Evolutionary conservation across 2,888 invertebrate species (phyloP), one percentile per base, ranked within the genome.

Genomic region (Agapostemon virescens): DNA sequence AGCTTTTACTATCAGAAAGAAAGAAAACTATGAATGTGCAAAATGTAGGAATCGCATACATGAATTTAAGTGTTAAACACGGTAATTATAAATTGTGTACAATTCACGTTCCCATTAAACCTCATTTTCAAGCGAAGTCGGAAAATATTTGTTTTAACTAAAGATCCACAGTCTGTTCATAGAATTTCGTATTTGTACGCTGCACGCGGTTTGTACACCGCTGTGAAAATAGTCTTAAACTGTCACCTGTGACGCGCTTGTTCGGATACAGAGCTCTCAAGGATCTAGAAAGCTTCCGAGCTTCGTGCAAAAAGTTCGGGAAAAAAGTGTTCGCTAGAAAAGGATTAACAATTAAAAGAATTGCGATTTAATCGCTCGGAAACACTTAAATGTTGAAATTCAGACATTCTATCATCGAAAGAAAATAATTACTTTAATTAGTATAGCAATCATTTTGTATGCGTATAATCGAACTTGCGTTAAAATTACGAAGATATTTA

Each of bases 251-350:
- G 38, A n/a, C n/a, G 38, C 63, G 52, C 42, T 74, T 36, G 36
- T 33, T 30, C 40, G 2, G 9, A 40, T 11, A n/a, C 26, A 78
- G 40, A 63, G 49, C 49, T 52, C 52, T 52, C n/a, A n/a, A 26
- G 36, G 52, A 52, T 42, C 42, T 15, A 13, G 42, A 23, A 76
- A 64, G 69, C 58, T 74, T 33, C 45, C 40, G 42, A 69, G 42
- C 45, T 23, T 0, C 23, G 1, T 0, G 17, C 15, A 20, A 55
- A 77, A 68, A 20, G 20, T 20, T 20, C n/a, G 4, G 30, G 15
- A 36, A 49, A 26, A 52, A 49, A 3, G 15, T 36, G 61, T 33
- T 26, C n/a, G 11, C 6, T 11, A 13, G 40, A 9, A 61, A 33
- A 15, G 40, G 15, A 49, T 36, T 13, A n/a, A 40, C 55, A 23